phyloP scores from a whole-genome alignment of 64 coral and sea anemone species.

The Acropora yongei region DNA sequence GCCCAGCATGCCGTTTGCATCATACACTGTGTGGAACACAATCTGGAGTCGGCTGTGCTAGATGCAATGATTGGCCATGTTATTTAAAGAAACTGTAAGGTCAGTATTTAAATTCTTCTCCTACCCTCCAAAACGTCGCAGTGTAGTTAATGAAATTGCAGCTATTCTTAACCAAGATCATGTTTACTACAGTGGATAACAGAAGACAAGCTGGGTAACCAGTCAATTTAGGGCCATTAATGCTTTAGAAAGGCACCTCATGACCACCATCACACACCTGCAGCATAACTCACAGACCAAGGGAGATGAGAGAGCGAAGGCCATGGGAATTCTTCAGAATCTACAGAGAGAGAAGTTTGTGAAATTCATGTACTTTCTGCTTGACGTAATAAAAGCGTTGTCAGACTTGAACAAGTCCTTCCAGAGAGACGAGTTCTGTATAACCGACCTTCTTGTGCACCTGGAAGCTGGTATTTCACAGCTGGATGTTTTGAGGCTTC shows the following conservation, averaged over 20 bases:
- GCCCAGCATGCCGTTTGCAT: too few relatives aligned
- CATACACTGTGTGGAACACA: too few relatives aligned
- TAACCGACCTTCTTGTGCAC: background rate
- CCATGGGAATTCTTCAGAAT: background rate
- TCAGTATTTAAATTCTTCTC: background rate
- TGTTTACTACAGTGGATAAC: background rate
- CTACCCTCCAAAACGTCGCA: too few relatives aligned
- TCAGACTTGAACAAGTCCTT: background rate
- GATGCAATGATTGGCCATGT: background rate
- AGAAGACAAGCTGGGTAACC: background rate
- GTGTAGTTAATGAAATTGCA: background rate
- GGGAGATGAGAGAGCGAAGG: background rate
- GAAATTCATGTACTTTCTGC: background rate
- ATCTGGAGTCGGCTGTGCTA: too few relatives aligned
- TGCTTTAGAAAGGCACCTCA: too few relatives aligned
- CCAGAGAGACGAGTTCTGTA: slow-evolving; percentile 9
- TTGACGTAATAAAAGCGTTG: slow-evolving; percentile 5
- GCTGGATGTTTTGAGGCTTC: background rate
- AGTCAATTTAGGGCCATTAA: too few relatives aligned
- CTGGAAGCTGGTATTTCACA: slow-evolving; percentile 1
- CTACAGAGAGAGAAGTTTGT: background rate
- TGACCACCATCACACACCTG: too few relatives aligned
- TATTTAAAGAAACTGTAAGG: slow-evolving; percentile 15
- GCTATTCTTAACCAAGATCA: background rate
- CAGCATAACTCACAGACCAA: too few relatives aligned